Base-by-base conservation (phyloP, 2,888 invertebrate genomes). In the Tyria jacobaeae region DNA sequence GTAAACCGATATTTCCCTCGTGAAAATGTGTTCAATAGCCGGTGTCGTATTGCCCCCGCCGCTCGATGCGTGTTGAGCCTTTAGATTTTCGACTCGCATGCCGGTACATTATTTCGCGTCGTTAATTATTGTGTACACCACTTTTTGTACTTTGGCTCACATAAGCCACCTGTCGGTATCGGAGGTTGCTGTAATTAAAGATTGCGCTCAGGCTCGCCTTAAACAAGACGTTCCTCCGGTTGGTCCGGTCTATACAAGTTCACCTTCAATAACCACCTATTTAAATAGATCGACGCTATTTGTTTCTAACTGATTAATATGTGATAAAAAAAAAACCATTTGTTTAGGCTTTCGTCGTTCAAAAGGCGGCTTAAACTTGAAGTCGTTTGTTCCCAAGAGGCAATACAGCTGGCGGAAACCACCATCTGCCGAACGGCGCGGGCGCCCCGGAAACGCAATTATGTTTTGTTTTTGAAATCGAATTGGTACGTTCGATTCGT, bases 31-130 rank as follows among this genome's bases (percentile, higher is more conserved):
- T 89, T 92, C 89, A 91, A 92, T 90, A 86, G 88, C 76, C 81
- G 91, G 91, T 92, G 88, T 94, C 92, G 87, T 79, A 84, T 94
- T 91, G 86, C 91, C 72, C 65, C 70, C 27, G 27, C 69, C 78
- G 75, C 57, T 67, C 79, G 81, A 84, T 89, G 87, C 89, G 88
- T 88, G 89, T 85, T 75, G 83, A 86, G 82, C 86, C 91, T 93
- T 90, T 91, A 89, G 91, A 92, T 92, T 92, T 94, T 93, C 91
- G 92, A 86, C 87, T 89, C 85, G 87, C 84, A 91, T 92, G 91
- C 91, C 87, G 91, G 94, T 88, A 84, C 92, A 93, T 94, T 94
- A 92, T 93, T 90, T 89, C 92, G 89, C 91, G 87, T 90, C 92
- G 88, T 89, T 92, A 94, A 94, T 93, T 94, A 94, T 93, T 87